Conservation (phyloP, 1,140 invertebrate species). For the Zophobas morio region DNA sequence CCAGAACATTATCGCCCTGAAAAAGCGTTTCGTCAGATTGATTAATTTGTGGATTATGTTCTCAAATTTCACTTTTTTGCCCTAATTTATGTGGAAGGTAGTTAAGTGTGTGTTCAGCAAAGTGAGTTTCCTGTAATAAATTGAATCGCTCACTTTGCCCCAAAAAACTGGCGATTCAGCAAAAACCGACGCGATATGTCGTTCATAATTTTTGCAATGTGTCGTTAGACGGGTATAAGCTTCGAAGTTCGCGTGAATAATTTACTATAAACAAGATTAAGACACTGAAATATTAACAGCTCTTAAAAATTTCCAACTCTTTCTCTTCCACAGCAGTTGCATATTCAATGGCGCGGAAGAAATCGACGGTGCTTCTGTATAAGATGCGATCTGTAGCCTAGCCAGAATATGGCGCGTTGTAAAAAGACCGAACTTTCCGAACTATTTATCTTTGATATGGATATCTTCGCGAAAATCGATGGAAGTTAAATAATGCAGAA, state of each 20-base stretch:
- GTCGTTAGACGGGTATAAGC: slow-evolving; percentile 23
- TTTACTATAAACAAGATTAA: slow-evolving; percentile 36
- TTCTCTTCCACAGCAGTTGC: slow-evolving; percentile 16
- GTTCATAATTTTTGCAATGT: slow-evolving; percentile 21
- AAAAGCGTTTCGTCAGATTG: neutral
- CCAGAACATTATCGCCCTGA: neutral
- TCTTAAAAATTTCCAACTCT: slow-evolving; percentile 22
- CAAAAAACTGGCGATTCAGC: slow-evolving; percentile 23
- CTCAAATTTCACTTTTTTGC: slow-evolving; percentile 34
- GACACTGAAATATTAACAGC: slow-evolving; percentile 30
- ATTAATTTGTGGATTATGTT: slow-evolving; percentile 33
- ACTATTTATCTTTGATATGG: slow-evolving; percentile 42
- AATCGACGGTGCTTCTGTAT: slow-evolving; percentile 10
- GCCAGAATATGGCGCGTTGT: slow-evolving; percentile 36
- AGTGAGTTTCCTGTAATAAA: slow-evolving; percentile 39
- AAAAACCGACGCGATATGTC: slow-evolving; percentile 12
- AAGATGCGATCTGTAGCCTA: slow-evolving; percentile 36
- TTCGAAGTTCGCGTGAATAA: slow-evolving; percentile 19
- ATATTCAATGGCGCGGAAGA: slow-evolving; percentile 26
- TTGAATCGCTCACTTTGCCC: slow-evolving; percentile 17
- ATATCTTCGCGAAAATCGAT: slow-evolving; percentile 29
- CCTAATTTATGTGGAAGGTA: slow-evolving; percentile 29
- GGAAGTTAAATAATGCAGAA: slow-evolving; percentile 41
- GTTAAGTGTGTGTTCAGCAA: slow-evolving; percentile 41
- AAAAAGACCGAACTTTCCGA: slow-evolving; percentile 35